A percentile compares a stretch with the other conserved stretches of the same genome.
Conservation (phyloP, 1,140 invertebrate genomes). For the Drosophila pectinifera region DNA sequence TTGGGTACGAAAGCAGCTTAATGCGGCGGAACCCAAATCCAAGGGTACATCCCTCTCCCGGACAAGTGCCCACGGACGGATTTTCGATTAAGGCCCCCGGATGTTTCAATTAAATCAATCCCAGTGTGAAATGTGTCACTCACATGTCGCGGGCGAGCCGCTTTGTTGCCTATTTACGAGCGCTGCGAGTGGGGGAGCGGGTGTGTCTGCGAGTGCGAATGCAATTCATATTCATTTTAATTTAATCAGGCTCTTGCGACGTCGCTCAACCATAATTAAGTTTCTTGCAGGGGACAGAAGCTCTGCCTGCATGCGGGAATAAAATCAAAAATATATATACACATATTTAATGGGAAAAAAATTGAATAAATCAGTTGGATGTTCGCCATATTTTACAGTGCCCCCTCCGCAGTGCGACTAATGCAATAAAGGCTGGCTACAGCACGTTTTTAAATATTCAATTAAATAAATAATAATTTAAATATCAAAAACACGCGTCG, state of each 20-base stretch:
- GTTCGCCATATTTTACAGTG: constrained; percentile 28
- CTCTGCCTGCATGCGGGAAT: constrained; percentile 9
- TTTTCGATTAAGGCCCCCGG: constrained; percentile 31
- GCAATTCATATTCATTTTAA: constrained; percentile 56
- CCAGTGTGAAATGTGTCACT: constrained; percentile 56
- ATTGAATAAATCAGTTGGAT: constrained; percentile 46
- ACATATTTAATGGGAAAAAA: constrained; percentile 13
- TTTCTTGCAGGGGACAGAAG: constrained; percentile 44
- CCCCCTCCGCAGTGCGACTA: constrained; percentile 24
- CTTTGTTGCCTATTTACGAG: constrained; percentile 55
- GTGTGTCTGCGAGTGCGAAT: neutral
- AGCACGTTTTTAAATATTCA: constrained; percentile 73
- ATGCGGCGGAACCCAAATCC: neutral
- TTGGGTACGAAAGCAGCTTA: constrained; percentile 9
- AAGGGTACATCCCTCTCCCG: constrained; percentile 3
- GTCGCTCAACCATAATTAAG: constrained; percentile 65
- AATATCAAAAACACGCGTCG: constrained; percentile 24
- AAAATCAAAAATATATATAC: constrained; percentile 4
- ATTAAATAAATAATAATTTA: constrained; percentile 79
- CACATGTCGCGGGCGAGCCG: constrained; percentile 21
- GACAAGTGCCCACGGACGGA: neutral
- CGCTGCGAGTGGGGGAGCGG: neutral
- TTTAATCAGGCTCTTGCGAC: constrained; percentile 54
- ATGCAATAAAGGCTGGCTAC: constrained; percentile 44
- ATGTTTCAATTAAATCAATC: constrained; percentile 65